These are phyloP conservation scores for Sebastes alutus DNA, from an alignment of 2,797 vertebrate genomes.

Conservation along the genomic window DNA sequence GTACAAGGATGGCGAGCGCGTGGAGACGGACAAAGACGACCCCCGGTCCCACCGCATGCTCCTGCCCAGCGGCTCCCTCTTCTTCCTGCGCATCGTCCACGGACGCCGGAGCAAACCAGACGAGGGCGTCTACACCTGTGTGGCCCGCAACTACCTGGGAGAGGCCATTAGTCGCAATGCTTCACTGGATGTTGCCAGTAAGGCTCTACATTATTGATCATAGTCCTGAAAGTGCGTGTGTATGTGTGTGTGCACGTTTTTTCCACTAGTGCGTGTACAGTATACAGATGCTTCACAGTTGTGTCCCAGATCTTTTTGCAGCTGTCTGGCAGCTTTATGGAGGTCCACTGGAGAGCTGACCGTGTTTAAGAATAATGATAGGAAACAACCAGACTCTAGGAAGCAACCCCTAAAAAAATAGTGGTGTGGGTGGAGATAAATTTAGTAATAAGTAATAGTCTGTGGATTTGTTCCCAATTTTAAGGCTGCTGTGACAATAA, in stretches of 20 bases:
- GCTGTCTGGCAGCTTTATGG: slow-evolving; percentile 32
- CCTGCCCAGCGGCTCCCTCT: slow-evolving; percentile 93
- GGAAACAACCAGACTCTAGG: slow-evolving; percentile 23
- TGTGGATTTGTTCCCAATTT: slow-evolving; percentile 22
- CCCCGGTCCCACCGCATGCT: slow-evolving; percentile 95
- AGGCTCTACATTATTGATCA: slow-evolving; percentile 58
- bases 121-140: slow-evolving; percentile 93
- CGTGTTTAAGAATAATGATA: slow-evolving; percentile 43
- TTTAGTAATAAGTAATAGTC: slow-evolving; percentile 16
- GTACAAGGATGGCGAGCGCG: slow-evolving; percentile 95
- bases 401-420: slow-evolving; percentile 9
- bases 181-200: slow-evolving; percentile 93
- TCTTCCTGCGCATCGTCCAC: slow-evolving; percentile 94
- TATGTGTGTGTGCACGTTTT: background rate
- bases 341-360: slow-evolving; percentile 37
- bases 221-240: background rate
- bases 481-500: background rate
- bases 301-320: slow-evolving; percentile 54
- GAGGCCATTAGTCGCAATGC: slow-evolving; percentile 92
- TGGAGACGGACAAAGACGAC: slow-evolving; percentile 93
- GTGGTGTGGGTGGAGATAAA: slow-evolving; percentile 23
- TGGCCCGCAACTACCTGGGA: slow-evolving; percentile 94
- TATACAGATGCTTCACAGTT: slow-evolving; percentile 20
- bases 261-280: background rate
- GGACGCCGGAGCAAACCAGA: slow-evolving; percentile 92